Percentiles rank a stretch among this genome's conserved stretches.
Evolutionary conservation across 1,140 invertebrate genomes (phyloP).

Genomic region (Drosophila persimilis): DNA sequence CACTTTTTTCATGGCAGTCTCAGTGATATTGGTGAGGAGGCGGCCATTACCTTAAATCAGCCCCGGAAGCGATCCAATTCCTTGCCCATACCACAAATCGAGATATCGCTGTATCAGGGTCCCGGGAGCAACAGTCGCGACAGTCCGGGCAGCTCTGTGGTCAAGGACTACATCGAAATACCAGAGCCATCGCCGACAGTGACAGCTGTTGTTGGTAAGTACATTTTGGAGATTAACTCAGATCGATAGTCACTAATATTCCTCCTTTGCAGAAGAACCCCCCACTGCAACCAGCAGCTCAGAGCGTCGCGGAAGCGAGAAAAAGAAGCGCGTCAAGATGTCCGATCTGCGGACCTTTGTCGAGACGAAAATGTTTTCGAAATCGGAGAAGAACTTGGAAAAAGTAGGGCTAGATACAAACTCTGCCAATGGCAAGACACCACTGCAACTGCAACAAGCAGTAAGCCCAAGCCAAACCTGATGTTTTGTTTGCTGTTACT

Average conservation of each 20-base stretch:
- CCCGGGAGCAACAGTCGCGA: constrained; percentile 88
- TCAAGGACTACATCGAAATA: constrained; percentile 90
- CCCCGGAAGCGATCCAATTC: constrained; percentile 94
- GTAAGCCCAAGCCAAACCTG: constrained; percentile 70
- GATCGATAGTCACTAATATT: neutral
- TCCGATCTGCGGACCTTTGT: constrained; percentile 94
- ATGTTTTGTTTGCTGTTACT: constrained; percentile 43
- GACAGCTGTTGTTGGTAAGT: constrained; percentile 63
- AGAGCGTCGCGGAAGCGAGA: constrained; percentile 90
- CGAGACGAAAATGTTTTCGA: constrained; percentile 94
- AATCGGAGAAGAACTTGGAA: constrained; percentile 95
- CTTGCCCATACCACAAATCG: constrained; percentile 95
- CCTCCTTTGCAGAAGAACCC: constrained; percentile 83
- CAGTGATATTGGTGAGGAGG: constrained; percentile 91
- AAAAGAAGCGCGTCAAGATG: constrained; percentile 95
- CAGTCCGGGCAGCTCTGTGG: constrained; percentile 80
- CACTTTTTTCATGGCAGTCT: constrained; percentile 84
- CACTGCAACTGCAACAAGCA: constrained; percentile 81
- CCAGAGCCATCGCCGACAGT: constrained; percentile 84
- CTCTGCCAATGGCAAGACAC: constrained; percentile 84
- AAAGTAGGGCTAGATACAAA: constrained; percentile 92
- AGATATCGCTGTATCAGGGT: constrained; percentile 92
- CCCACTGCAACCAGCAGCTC: constrained; percentile 82
- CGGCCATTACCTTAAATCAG: constrained; percentile 88
- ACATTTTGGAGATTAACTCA: no score